Conservation (phyloP, 2,113 vertebrate genomes). For the Hippocampus zosterae region DNA sequence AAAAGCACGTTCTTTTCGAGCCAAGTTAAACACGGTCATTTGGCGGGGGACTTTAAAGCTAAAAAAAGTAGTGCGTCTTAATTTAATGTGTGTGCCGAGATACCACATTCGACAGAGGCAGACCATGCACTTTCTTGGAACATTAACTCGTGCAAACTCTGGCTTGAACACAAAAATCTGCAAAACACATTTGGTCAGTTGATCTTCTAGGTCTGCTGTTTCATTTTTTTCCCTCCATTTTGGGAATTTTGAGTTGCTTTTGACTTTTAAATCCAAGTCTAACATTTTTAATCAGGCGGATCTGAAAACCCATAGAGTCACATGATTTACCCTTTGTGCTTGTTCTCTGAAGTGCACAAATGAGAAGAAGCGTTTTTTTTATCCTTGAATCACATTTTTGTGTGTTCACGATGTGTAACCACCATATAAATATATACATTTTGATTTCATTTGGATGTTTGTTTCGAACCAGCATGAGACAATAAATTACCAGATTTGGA, state of each 20-base stretch:
- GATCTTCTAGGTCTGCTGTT: slow-evolving; percentile 4
- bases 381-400: slow-evolving; percentile 52
- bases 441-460: neutral
- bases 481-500: neutral
- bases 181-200: slow-evolving; percentile 2
- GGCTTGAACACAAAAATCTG: slow-evolving; percentile 1
- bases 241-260: slow-evolving; percentile 37
- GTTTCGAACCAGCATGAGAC: neutral
- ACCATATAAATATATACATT: neutral
- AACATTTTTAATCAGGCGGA: slow-evolving; percentile 36
- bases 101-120: slow-evolving; percentile 15
- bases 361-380: slow-evolving; percentile 46
- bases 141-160: neutral
- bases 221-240: slow-evolving; percentile 5
- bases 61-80: neutral
- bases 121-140: neutral
- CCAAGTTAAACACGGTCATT: neutral
- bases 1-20: neutral
- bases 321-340: neutral
- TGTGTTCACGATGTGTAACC: slow-evolving; percentile 8
- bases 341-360: slow-evolving; percentile 6
- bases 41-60: neutral
- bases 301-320: slow-evolving; percentile 14
- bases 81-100: slow-evolving; percentile 47
- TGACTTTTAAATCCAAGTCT: slow-evolving; percentile 40